Base-by-base conservation (phyloP, 2,888 invertebrate species). In the Pristionchus maxplancki region DNA sequence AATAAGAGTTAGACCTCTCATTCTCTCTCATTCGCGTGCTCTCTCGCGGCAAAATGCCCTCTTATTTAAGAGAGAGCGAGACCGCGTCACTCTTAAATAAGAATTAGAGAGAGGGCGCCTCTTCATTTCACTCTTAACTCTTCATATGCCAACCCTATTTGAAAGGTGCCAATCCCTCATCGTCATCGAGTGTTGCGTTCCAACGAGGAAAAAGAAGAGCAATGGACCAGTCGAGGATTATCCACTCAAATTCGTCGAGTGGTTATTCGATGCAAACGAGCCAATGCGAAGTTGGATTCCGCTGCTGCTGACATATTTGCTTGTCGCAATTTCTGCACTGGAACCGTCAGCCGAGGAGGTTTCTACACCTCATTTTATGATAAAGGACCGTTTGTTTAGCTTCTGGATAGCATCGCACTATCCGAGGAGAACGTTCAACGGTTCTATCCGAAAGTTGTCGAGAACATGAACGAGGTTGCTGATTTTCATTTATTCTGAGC, bases 381-480 rank as follows among this genome's bases (percentile, higher is more conserved):
- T 58, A 24, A n/a, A 40, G 9, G 2, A 20, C 28, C 24, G n/a
- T 82, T 24, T n/a, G 53, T 83, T 83, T 20, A 83, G 82, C 24
- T 83, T 9, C 53, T 83, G 20, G 82, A 83, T 50, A 83, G 82
- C n/a, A 53, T 83, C 9, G 50, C 82, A 2, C 53, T 83, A 4
- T 83, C 82, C 11, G 53, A 83, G 24, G 82, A 83, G 34, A 53
- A 53, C 34, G 24, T 83, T 20, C 31, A 13, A 17, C 50, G 82
- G 1, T 83, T 83, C 37, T 44, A 44, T 20, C 82, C 82, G 2
- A 83, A 53, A 83, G 15, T 20, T n/a, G 37, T 83, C 3, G 82
- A 83, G 53, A 83, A 83, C 82, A 53, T 83, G 31, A 83, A 83
- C 53, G 82, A 83, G 82, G 82, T 83, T 4, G 20, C 3, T 37